Evolutionary conservation across 2,888 invertebrate genomes (phyloP).

Genomic region (Imbricaverruca yamaguchii): DNA sequence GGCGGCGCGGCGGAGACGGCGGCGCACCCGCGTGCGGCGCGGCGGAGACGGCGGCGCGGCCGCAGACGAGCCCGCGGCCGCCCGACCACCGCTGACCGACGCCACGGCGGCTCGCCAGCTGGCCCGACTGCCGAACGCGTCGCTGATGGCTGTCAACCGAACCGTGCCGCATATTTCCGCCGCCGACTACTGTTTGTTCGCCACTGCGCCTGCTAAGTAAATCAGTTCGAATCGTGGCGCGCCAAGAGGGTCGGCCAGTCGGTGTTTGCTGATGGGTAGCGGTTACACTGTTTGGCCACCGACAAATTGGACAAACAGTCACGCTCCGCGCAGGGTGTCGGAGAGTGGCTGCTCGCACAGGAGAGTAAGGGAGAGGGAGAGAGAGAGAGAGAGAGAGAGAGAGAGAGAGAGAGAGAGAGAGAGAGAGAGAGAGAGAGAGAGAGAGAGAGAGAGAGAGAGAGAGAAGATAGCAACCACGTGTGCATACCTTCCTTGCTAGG

Average conservation of each 20-base stretch:
- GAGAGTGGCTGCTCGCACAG: neutral
- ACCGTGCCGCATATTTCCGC: neutral
- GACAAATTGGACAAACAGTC: constrained; percentile 1
- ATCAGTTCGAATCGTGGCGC: neutral
- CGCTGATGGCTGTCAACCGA: neutral
- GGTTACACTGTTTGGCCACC: neutral
- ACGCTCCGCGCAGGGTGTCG: too few species aligned
- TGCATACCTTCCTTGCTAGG: too few species aligned
- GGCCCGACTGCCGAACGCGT: neutral
- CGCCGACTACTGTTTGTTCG: neutral
- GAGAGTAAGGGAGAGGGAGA: neutral
- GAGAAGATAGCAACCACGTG: too few species aligned
- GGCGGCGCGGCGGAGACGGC: neutral
- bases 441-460: too few species aligned
- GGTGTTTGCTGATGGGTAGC: neutral
- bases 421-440: too few species aligned
- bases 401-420: too few species aligned
- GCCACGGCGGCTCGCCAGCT: neutral
- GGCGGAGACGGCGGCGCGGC: neutral
- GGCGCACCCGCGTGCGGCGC: constrained; percentile 1
- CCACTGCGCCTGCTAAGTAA: neutral
- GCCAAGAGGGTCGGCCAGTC: neutral
- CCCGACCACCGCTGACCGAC: too few species aligned
- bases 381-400: too few species aligned
- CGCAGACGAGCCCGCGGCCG: too few species aligned